Conservation (phyloP, 2,113 vertebrate species). For the Xenopus borealis region DNA sequence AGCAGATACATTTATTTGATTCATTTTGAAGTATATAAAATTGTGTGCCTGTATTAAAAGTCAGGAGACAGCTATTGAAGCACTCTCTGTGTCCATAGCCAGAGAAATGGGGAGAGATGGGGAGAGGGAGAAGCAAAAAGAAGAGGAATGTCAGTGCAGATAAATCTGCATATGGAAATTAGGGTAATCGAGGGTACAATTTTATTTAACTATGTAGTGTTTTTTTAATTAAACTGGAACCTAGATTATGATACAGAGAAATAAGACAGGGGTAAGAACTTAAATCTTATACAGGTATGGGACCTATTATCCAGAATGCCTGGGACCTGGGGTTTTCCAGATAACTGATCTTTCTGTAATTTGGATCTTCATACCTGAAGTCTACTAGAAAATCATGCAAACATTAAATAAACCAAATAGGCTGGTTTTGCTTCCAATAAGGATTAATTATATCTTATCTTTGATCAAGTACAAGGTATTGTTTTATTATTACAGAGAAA, state of each 20-base stretch:
- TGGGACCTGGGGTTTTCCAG: too few relatives aligned
- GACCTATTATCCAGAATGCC: too few relatives aligned
- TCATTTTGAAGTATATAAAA: conserved; percentile 57
- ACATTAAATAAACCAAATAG: too few relatives aligned
- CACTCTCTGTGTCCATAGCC: conserved; percentile 82
- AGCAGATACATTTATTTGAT: conserved; percentile 64
- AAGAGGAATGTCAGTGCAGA: conserved; percentile 79
- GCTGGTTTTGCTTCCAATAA: too few relatives aligned
- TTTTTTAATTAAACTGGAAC: conserved; percentile 72
- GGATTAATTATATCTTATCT: too few relatives aligned
- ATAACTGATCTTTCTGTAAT: too few relatives aligned
- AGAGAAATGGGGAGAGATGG: conserved; percentile 63
- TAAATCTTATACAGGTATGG: conserved; percentile 33
- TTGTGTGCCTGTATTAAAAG: conserved; percentile 60
- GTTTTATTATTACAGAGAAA: too few relatives aligned
- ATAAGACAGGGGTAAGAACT: conserved; percentile 44
- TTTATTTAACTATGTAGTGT: conserved; percentile 78
- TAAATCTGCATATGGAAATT: conserved; percentile 98
- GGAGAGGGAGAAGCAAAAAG: conserved; percentile 55
- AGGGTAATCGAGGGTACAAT: conserved; percentile 84
- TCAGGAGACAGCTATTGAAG: conserved; percentile 73
- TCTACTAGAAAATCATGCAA: too few relatives aligned
- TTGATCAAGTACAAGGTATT: too few relatives aligned
- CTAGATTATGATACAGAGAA: conserved; percentile 55
- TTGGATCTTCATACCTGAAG: too few relatives aligned